Evolutionary conservation across 2,797 vertebrate species (phyloP).

Genomic region (Acropternis orthonyx): DNA sequence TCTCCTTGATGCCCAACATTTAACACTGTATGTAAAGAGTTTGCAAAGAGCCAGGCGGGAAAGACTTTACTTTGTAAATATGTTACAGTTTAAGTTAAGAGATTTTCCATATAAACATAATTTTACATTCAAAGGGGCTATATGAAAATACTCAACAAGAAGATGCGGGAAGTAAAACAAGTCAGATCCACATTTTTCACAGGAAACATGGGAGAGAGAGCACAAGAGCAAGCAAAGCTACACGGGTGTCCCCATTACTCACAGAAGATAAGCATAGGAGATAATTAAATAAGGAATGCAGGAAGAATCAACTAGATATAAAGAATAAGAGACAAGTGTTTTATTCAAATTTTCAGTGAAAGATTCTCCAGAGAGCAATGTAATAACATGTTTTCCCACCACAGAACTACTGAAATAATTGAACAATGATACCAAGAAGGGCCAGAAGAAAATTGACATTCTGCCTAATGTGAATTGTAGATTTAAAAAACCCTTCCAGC

Average conservation of each 20-base stretch:
- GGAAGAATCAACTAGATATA: conserved; percentile 91
- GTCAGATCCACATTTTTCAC: conserved; percentile 68
- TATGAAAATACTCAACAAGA: conserved; percentile 71
- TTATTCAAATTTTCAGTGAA: conserved; percentile 70
- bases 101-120: conserved; percentile 45
- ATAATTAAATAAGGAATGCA: conserved; percentile 95
- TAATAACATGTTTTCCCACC: not conserved
- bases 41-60: conserved; percentile 67
- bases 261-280: conserved; percentile 94
- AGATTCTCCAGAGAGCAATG: not conserved
- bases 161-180: conserved; percentile 74
- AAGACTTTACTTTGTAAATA: conserved; percentile 45
- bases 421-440: not conserved
- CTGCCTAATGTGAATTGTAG: not conserved
- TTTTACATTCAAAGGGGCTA: conserved; percentile 50
- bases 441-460: not conserved
- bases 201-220: conserved; percentile 31
- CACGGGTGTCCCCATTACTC: conserved; percentile 85
- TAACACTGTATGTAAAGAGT: conserved; percentile 46
- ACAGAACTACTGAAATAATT: not conserved
- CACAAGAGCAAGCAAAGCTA: conserved; percentile 82
- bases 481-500: not conserved
- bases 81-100: conserved; percentile 63
- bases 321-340: conserved; percentile 87
- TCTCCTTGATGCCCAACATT: conserved; percentile 59